phyloP scores from a whole-genome alignment of 2,113 vertebrate genomes.

The Erinaceus europaeus region DNA sequence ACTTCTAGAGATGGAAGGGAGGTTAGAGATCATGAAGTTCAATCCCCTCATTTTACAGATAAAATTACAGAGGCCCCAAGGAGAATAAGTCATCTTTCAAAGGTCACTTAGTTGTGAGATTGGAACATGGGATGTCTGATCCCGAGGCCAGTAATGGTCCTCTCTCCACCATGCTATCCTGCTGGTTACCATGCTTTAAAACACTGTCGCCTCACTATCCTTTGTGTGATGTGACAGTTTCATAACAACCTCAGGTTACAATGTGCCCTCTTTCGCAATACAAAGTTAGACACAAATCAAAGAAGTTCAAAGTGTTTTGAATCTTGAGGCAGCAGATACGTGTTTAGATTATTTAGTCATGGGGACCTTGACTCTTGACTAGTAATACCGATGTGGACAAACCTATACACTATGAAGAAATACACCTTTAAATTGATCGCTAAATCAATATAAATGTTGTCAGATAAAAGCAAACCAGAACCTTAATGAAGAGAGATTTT shows the following conservation, averaged over 20 bases:
- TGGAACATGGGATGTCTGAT: background rate
- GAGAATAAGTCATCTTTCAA: constrained; percentile 67
- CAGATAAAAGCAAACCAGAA: background rate
- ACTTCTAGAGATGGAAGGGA: constrained; percentile 63
- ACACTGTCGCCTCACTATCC: background rate
- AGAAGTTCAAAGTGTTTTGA: background rate
- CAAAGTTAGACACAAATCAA: background rate
- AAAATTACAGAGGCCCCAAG: constrained; percentile 66
- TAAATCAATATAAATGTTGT: background rate
- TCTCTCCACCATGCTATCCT: background rate
- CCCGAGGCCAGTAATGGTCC: background rate
- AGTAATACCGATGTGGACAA: background rate
- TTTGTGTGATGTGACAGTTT: background rate
- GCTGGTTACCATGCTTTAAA: background rate
- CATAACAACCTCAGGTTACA: background rate
- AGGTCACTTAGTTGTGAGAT: constrained; percentile 48
- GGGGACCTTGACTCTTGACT: background rate
- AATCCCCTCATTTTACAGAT: constrained; percentile 70
- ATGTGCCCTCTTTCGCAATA: background rate
- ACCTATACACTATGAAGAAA: background rate
- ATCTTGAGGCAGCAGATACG: background rate
- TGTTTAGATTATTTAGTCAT: background rate
- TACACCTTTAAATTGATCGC: background rate
- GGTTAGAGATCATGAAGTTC: constrained; percentile 73
- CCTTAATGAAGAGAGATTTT: background rate